phyloP scores from a whole-genome alignment of 2,113 vertebrate genomes.

The Philantomba maxwellii region DNA sequence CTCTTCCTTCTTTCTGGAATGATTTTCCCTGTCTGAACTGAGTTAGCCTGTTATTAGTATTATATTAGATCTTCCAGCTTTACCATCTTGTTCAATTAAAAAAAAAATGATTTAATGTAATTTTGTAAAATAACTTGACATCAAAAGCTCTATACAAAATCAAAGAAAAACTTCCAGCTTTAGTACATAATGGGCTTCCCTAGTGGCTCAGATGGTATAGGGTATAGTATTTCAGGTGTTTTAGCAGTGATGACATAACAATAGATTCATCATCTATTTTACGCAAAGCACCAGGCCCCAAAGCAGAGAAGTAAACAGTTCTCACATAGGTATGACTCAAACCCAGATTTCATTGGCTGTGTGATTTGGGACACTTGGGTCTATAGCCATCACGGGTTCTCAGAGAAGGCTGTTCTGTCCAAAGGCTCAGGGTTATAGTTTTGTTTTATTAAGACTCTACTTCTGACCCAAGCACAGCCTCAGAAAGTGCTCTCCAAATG shows the following conservation, averaged over 20 bases:
- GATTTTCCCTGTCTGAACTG: neutral
- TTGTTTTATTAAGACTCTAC: neutral
- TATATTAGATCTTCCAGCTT: neutral
- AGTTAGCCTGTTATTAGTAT: neutral
- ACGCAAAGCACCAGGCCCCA: neutral
- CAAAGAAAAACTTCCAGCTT: neutral
- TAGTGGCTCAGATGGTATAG: neutral
- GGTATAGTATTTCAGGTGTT: neutral
- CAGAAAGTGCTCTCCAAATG: neutral
- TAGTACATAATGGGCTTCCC: neutral
- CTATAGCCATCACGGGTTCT: neutral
- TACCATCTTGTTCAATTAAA: neutral
- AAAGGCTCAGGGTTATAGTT: neutral
- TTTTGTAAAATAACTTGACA: neutral
- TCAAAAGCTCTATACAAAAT: neutral
- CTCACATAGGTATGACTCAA: neutral
- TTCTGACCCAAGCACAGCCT: neutral
- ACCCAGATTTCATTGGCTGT: neutral
- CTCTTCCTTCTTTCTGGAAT: neutral
- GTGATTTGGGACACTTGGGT: neutral
- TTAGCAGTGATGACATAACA: neutral
- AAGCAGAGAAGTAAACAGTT: neutral
- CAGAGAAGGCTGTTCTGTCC: neutral
- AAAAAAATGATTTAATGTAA: neutral
- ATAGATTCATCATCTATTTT: neutral